Conservation (phyloP, 2,888 invertebrate genomes). For the Pachymerium ferrugineum region DNA sequence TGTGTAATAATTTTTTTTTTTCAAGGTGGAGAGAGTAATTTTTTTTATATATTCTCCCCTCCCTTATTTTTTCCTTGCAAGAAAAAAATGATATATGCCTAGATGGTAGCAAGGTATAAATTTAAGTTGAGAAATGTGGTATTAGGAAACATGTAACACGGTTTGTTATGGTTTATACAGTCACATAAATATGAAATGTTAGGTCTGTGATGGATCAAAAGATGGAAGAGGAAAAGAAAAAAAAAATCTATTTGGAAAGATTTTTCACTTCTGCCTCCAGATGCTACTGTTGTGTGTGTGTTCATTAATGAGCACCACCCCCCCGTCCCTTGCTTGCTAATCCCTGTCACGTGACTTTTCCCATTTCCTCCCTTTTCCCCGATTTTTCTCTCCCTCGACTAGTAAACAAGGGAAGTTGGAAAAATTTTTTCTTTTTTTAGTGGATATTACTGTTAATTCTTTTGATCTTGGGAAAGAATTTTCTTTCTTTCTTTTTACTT, state of each 20-base stretch:
- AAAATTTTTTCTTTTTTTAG: background rate
- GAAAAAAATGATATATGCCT: constrained; percentile 27
- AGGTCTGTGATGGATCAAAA: background rate
- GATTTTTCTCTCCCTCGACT: no score
- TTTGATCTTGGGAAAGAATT: background rate
- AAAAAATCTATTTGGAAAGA: no score
- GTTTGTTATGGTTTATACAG: constrained; percentile 20
- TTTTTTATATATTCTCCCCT: no score
- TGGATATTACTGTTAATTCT: background rate
- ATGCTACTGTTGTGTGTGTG: constrained; percentile 20
- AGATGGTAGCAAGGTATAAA: constrained; percentile 7
- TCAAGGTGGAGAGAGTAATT: no score
- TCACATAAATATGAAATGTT: constrained; percentile 12
- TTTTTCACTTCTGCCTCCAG: background rate
- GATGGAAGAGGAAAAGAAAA: no score
- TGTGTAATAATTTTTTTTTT: background rate
- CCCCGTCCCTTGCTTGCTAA: background rate
- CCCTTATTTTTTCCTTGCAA: background rate
- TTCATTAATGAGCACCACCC: background rate
- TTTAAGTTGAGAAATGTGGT: constrained; percentile 16
- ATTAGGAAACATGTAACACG: constrained; percentile 22
- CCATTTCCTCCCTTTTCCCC: background rate
- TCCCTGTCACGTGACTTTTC: constrained; percentile 5
- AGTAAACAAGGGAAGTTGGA: background rate
- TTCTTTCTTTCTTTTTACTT: background rate